Conservation (phyloP, 2,797 vertebrate genomes). For the Sebastes steindachneri region DNA sequence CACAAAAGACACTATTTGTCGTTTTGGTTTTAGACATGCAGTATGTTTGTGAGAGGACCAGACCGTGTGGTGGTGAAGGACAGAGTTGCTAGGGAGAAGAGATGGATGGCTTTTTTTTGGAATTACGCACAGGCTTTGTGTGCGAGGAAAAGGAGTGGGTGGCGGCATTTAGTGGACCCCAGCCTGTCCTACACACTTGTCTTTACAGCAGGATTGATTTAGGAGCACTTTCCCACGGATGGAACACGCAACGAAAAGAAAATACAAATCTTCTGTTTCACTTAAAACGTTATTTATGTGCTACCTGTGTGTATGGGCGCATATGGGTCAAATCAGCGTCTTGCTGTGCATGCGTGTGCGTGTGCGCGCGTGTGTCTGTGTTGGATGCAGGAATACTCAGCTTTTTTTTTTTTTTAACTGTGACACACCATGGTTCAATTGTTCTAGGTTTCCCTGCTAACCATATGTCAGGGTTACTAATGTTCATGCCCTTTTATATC, state of each 20-base stretch:
- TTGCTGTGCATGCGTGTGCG: conserved; percentile 36
- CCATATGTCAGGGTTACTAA: conserved; percentile 86
- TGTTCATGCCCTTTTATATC: conserved; percentile 69
- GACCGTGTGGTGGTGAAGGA: conserved; percentile 46
- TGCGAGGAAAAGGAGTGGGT: conserved; percentile 89
- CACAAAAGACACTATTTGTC: conserved; percentile 9
- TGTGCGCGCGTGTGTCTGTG: conserved; percentile 36
- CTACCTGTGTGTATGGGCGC: conserved; percentile 36
- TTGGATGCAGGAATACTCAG: conserved; percentile 63
- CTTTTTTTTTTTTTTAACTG: conserved; percentile 30
- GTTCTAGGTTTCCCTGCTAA: conserved; percentile 81
- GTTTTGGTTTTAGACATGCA: conserved; percentile 32
- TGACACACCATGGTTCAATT: conserved; percentile 81
- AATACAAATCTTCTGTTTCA: conserved; percentile 37
- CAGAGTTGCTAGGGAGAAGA: conserved; percentile 63
- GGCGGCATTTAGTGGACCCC: conserved; percentile 84
- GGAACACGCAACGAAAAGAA: conserved; percentile 30
- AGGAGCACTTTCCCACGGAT: conserved; percentile 68
- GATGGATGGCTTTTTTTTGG: conserved; percentile 71
- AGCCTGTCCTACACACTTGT: conserved; percentile 70
- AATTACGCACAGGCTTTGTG: conserved; percentile 88
- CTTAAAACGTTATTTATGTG: conserved; percentile 42
- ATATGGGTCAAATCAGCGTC: conserved; percentile 65
- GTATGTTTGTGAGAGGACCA: conserved; percentile 31
- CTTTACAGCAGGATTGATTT: conserved; percentile 70